Percentiles rank a stretch among this genome's conserved stretches.
Conservation (phyloP, 2,888 invertebrate genomes). For the Zonitis immaculata region DNA sequence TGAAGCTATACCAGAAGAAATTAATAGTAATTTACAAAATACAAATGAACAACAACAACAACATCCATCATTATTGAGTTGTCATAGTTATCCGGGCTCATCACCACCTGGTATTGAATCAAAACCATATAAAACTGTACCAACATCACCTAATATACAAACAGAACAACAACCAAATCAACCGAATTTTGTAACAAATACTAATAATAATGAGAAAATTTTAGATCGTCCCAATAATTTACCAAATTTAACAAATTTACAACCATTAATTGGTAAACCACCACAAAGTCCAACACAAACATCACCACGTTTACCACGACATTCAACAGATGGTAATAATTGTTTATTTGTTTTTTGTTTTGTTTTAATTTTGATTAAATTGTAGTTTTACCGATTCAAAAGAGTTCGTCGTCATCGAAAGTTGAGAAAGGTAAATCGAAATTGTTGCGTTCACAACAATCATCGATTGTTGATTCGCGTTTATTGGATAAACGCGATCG, state of each 20-base stretch:
- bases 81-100: slow-evolving; percentile 52
- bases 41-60: slow-evolving; percentile 27
- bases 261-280: slow-evolving; percentile 52
- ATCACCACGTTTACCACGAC: slow-evolving; percentile 51
- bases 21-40: slow-evolving; percentile 50
- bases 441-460: slow-evolving; percentile 29
- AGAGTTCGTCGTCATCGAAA: slow-evolving; percentile 43
- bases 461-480: slow-evolving; percentile 28
- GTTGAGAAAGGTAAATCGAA: slow-evolving; percentile 34
- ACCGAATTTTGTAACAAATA: slow-evolving; percentile 22
- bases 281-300: slow-evolving; percentile 62
- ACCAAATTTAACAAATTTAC: slow-evolving; percentile 33
- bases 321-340: slow-evolving; percentile 25
- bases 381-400: slow-evolving; percentile 33
- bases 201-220: slow-evolving; percentile 22
- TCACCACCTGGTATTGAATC: slow-evolving; percentile 38
- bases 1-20: slow-evolving; percentile 89
- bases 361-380: not conserved
- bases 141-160: slow-evolving; percentile 49
- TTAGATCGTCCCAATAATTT: slow-evolving; percentile 31
- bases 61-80: slow-evolving; percentile 49
- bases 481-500: slow-evolving; percentile 55
- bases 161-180: slow-evolving; percentile 11
- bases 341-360: slow-evolving; percentile 27
- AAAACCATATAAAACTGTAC: slow-evolving; percentile 47